phyloP scores from a whole-genome alignment of 2,113 vertebrate genomes.

The Merops nubicus region DNA sequence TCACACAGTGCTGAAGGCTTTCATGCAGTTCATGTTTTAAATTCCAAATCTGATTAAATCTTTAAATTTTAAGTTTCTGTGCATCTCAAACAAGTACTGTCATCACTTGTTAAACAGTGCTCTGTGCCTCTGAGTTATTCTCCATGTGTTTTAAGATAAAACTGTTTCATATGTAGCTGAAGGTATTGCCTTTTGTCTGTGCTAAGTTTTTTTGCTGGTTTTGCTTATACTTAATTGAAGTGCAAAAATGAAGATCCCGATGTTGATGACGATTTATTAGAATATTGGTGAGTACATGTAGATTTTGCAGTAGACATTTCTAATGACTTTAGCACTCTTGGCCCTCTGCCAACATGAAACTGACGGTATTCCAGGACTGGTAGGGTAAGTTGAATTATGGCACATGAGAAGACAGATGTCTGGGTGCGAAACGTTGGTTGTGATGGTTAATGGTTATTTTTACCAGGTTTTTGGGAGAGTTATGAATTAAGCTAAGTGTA shows the following conservation, averaged over 20 bases:
- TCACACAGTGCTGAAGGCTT: neutral
- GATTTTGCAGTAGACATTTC: neutral
- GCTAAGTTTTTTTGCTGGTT: neutral
- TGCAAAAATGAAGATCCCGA: neutral
- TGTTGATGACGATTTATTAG: neutral
- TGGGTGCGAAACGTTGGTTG: neutral
- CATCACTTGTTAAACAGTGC: neutral
- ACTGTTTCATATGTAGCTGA: neutral
- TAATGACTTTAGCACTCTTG: neutral
- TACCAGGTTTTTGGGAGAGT: neutral
- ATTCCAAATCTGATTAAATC: neutral
- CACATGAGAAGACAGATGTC: neutral
- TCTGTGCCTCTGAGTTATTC: neutral
- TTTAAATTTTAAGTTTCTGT: neutral
- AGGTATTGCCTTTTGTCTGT: fast-evolving
- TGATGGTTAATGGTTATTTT: neutral
- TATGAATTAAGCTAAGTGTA: neutral
- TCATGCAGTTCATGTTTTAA: neutral
- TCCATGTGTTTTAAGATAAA: neutral
- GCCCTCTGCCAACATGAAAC: neutral
- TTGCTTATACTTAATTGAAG: neutral
- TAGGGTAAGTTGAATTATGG: neutral
- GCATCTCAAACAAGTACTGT: neutral
- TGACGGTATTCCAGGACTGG: neutral
- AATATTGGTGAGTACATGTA: neutral